These are phyloP conservation scores for Batillaria attramentaria DNA, from an alignment of 1,140 invertebrate genomes.

Conservation along the genomic window DNA sequence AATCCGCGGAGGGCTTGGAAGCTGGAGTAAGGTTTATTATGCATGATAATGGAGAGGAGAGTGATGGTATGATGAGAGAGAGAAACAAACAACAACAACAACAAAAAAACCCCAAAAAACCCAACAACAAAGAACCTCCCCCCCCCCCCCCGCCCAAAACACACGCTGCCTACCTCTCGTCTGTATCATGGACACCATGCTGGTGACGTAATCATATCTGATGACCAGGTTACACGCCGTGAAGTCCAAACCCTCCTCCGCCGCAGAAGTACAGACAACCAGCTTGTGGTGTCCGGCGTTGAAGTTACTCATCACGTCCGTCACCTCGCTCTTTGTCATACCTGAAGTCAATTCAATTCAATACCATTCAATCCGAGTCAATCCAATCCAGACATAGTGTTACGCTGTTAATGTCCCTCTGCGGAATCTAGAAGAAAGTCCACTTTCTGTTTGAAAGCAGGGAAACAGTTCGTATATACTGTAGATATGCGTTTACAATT, in stretches of 20 bases:
- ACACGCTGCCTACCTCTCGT: constrained; percentile 56
- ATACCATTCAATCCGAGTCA: not conserved
- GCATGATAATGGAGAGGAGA: not conserved
- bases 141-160: too few species aligned
- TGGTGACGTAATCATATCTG: constrained; percentile 69
- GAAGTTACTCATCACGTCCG: constrained; percentile 55
- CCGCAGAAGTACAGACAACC: constrained; percentile 68
- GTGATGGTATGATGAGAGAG: not conserved
- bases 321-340: constrained; percentile 58
- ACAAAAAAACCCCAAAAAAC: too few species aligned
- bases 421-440: too few species aligned
- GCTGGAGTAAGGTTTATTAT: not conserved
- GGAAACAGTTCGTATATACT: not conserved
- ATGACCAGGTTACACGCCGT: constrained; percentile 69
- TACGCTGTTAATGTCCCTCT: too few species aligned
- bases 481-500: not conserved
- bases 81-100: not conserved
- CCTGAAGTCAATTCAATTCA: constrained; percentile 39
- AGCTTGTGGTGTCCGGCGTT: constrained; percentile 56
- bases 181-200: constrained; percentile 70
- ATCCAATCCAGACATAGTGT: not conserved
- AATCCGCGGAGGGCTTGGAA: not conserved
- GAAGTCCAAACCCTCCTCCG: constrained; percentile 71
- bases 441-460: not conserved
- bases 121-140: too few species aligned